These are phyloP conservation scores for Entomobrya multifasciata DNA, from an alignment of 2,888 invertebrate species.

Conservation along the genomic window DNA sequence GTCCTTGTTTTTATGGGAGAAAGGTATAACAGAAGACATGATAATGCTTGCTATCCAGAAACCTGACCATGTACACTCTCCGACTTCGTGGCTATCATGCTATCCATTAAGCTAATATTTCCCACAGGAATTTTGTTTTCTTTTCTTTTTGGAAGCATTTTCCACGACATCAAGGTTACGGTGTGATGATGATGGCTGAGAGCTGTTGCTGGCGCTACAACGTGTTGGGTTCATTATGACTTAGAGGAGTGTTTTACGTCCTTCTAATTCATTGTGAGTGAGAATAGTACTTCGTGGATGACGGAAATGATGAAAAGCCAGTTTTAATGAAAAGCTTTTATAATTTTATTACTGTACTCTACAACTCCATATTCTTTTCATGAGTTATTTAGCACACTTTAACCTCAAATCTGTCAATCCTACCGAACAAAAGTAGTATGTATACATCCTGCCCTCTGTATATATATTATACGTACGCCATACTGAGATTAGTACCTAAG, in stretches of 20 bases:
- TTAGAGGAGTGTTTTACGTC: neutral
- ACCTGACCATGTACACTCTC: neutral
- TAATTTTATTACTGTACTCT: slow-evolving; percentile 25
- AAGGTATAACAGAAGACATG: neutral
- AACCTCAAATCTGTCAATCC: neutral
- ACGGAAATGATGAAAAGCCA: slow-evolving; percentile 29
- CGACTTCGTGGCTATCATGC: neutral
- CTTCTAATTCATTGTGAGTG: neutral
- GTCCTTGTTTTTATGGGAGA: neutral
- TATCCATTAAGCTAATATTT: slow-evolving; percentile 51
- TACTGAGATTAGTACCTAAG: no score
- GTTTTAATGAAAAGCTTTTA: slow-evolving; percentile 38
- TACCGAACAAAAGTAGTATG: neutral
- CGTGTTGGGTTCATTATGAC: neutral
- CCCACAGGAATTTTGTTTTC: slow-evolving; percentile 45
- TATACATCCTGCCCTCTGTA: no score
- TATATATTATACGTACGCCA: no score
- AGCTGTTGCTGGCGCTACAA: neutral
- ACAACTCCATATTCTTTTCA: slow-evolving; percentile 21
- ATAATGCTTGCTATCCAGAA: neutral
- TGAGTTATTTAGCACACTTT: slow-evolving; percentile 28
- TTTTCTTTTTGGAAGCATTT: neutral
- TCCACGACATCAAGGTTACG: neutral
- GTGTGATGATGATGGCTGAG: neutral
- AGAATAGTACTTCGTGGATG: slow-evolving; percentile 6